Evolutionary conservation across 2,888 invertebrate genomes (phyloP), one percentile per base, ranked within the genome.

Genomic region (Palloptera scutellata): DNA sequence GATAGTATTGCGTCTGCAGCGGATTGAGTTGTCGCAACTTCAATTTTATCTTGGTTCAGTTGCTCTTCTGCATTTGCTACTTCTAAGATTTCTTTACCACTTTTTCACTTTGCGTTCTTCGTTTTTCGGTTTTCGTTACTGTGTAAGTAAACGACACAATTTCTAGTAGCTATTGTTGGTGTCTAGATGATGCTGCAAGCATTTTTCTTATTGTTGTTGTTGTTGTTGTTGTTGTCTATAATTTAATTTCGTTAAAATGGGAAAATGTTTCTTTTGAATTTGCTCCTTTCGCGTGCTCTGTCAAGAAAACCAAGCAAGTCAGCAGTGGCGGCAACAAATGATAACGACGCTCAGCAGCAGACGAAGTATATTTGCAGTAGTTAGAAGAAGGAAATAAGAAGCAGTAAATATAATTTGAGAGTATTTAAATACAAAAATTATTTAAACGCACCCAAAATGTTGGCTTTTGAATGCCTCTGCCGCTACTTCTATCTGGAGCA

Each of bases 341-440:
- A 30, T 30, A 30, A 30, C 30, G 30, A 30, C 30, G 30, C 2
- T 4, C 30, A 30, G 30, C 6, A 30, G 30, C 2, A 30, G 30
- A 2, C 30, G 6, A 4, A 30, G 30, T 30, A 30, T n/a, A n/a
- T n/a, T n/a, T n/a, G n/a, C n/a, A n/a, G n/a, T n/a, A 30, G 6
- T 4, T 4, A 52, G 58, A 30, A 64, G 48, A 30, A 41, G 30
- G 15, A 60, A 55, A 60, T 13, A 53, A 45, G 55, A 53, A 59
- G 20, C 61, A 62, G 19, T 53, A 69, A 59, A 69, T 69, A 66
- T 66, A 62, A 66, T 69, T 69, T 62, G 60, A 66, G 61, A 69
- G 59, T 66, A 66, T 66, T 69, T 69, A n/a, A n/a, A n/a, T n/a
- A 52, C 63, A 45, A 61, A 60, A 66, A 69, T 69, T 69, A 66